Conservation (phyloP, 2,113 vertebrate species). For the Lonchura striata region DNA sequence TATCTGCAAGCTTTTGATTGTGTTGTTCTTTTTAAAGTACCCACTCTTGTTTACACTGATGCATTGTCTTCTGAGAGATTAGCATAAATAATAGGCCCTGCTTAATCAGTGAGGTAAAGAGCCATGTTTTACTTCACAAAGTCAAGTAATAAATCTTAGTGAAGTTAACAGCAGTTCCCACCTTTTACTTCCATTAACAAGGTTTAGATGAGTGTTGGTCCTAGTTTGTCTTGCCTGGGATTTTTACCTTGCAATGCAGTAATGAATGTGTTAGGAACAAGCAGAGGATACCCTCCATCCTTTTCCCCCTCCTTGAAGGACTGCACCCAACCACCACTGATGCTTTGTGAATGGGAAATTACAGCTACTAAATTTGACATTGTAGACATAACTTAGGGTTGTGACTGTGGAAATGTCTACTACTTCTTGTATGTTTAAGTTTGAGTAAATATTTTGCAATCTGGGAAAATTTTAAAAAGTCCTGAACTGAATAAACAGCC, state of each 20-base stretch:
- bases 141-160: not conserved
- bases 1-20: not conserved
- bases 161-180: not conserved
- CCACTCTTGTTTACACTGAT: not conserved
- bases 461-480: conserved; percentile 6
- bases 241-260: not conserved
- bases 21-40: not conserved
- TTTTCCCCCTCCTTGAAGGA: not conserved
- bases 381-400: not conserved
- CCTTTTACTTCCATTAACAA: not conserved
- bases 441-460: conserved; percentile 42
- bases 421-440: not conserved
- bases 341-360: not conserved
- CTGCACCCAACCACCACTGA: not conserved
- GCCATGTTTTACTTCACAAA: not conserved
- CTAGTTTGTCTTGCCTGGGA: not conserved
- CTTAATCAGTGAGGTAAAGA: not conserved
- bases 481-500: not conserved
- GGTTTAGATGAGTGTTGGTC: not conserved
- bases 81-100: not conserved
- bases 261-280: not conserved
- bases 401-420: not conserved
- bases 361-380: not conserved
- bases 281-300: not conserved
- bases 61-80: not conserved